Percentiles rank a stretch among this genome's conserved stretches.
Evolutionary conservation across 2,888 invertebrate genomes (phyloP).

Genomic region (Lamellibrachia satsuma): DNA sequence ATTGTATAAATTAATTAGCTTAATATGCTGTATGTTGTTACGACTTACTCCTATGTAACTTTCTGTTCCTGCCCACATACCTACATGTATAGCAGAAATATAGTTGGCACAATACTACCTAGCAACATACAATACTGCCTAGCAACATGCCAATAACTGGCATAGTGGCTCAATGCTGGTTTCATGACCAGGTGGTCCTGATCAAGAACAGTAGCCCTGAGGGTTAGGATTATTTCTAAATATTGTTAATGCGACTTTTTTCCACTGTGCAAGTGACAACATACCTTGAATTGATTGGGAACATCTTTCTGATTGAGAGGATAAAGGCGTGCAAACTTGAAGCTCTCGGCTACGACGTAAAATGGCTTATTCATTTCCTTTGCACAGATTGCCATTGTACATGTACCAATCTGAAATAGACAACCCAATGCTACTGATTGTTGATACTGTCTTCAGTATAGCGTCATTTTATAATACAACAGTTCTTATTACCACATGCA

Average conservation of each 20-base stretch:
- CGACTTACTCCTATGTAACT: no score
- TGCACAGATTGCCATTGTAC: constrained; percentile 65
- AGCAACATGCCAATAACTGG: neutral
- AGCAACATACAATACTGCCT: neutral
- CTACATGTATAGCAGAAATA: neutral
- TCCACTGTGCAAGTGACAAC: neutral
- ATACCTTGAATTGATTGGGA: constrained; percentile 78
- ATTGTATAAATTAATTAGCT: no score
- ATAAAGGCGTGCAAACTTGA: constrained; percentile 93
- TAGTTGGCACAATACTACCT: neutral
- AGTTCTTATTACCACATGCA: no score
- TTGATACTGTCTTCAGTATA: no score
- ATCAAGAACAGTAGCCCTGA: neutral
- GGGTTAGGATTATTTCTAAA: constrained; percentile 11
- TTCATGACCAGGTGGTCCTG: neutral
- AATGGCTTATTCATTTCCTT: constrained; percentile 86
- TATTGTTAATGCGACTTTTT: neutral
- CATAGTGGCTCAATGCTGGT: neutral
- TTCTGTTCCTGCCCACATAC: no score
- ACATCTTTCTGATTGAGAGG: constrained; percentile 92
- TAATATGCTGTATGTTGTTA: no score
- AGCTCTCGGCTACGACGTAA: constrained; percentile 95
- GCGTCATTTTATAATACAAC: no score
- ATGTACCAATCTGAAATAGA: constrained; percentile 65
- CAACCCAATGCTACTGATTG: neutral